Base-by-base conservation (phyloP, 2,888 invertebrate species). In the Acholoe squamosa region DNA sequence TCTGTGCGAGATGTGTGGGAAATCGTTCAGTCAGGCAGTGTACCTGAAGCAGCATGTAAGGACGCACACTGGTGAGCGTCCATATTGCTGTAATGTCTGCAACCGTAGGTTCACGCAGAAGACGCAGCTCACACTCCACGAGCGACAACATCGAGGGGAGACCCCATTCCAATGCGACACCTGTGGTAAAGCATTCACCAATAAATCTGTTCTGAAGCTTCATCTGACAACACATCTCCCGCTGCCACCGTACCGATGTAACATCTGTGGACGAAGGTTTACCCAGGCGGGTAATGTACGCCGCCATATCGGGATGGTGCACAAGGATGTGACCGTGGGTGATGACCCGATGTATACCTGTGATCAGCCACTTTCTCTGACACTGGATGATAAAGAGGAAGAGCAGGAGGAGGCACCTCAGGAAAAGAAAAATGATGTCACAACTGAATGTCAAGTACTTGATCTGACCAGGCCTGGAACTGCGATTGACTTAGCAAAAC, bases 131-230 rank as follows among this genome's bases (percentile, higher is more conserved):
- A 56, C 56, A 0, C 52, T 86, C 19, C 86, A 86, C 31, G 56
- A 54, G 28, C 25, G 86, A 10, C 28, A 52, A 19, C 86, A 86
- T 31, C 52, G 54, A 1, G 86, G 86, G 25, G 52, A 86, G 28
- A 86, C 86, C 16, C 86, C 86, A 0, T 86, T 25, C 28, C 25
- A 86, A 19, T 86, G 86, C 19, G 31, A n/a, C 22, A 25, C 14
- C 7, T 86, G 86, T 31, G 33, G 22, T 0, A 86, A 86, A 54
- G 86, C 86, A 0, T 86, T 86, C 54, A 86, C 86, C 28, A 86
- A 86, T n/a, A 86, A 86, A 19, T 86, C 86, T 5, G 86, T 86
- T 7, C 52, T 86, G 54, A 86, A 86, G 28, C 86, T 86, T 3
- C 86, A 86, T 54, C 52, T 52, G 12, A 52, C 52, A 1, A 86